Evolutionary conservation across 2,888 invertebrate genomes (phyloP), one percentile per base, ranked within the genome.

Genomic region (Oligia strigilis): DNA sequence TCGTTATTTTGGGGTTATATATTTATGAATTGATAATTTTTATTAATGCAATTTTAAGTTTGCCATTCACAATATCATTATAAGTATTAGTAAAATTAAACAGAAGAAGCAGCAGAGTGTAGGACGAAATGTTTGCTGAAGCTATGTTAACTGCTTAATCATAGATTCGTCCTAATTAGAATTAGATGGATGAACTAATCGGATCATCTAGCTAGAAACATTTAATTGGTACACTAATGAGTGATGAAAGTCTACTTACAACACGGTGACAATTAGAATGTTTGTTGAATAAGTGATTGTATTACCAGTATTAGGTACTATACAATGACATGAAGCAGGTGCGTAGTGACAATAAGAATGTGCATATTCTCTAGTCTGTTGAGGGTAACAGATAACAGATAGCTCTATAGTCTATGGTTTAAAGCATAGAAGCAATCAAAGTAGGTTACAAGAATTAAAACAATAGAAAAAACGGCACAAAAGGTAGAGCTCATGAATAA

Each of bases 401-500:
- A 40, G 52, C 40, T 49, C 6, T 58, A 19, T 71, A 74, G 58
- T 60, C 52, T 55, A 65, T 36, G 9, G 1, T 17, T 70, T 72
- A 64, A 23, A 76, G 55, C 65, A 69, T 14, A 69, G 29, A 36
- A 77, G 43, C 49, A 69, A 72, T 76, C 72, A 74, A 78, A 75
- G 58, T 85, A 77, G 78, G 78, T 77, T 72, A 81, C 69, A 72
- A 83, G 67, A 80, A 76, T 55, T 55, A 55, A 52, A 55, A 55
- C 55, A 87, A 88, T 84, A 80, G 86, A 80, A 84, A 81, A 80
- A 75, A 76, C 76, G 75, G 36, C 52, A 82, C 81, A 87, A 89
- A 85, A 87, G 81, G 69, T 80, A 76, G 62, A 79, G 71, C 74
- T 82, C 81, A 85, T 83, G 87, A 88, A 89, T 86, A 89, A 88